Conservation (phyloP, 2,888 invertebrate species). For the Tetheella fluctuosa region DNA sequence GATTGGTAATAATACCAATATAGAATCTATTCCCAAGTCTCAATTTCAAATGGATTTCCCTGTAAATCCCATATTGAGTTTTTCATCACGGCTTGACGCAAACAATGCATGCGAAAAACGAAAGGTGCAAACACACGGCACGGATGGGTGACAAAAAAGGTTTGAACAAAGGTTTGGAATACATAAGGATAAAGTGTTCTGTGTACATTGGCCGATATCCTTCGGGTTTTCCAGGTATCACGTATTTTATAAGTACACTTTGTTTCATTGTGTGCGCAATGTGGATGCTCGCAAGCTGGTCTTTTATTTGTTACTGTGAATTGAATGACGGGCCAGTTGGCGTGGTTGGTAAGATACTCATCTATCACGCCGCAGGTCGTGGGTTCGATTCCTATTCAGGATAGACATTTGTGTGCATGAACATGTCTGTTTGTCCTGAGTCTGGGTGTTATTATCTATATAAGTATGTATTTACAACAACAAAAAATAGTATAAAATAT, state of each 20-base stretch:
- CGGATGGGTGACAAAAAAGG: conserved; percentile 17
- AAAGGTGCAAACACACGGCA: conserved; percentile 34
- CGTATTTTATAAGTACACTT: conserved; percentile 47
- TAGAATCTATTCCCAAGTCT: background rate
- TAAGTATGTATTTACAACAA: too few species aligned
- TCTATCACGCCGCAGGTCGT: too few species aligned
- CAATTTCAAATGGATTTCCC: conserved; percentile 14
- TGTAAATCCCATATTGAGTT: conserved; percentile 22
- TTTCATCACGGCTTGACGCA: conserved; percentile 21
- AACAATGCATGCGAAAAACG: conserved; percentile 26
- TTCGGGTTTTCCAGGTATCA: conserved; percentile 45
- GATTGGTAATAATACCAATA: background rate
- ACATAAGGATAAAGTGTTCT: conserved; percentile 25
- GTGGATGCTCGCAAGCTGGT: conserved; percentile 20
- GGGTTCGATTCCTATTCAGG: too few species aligned
- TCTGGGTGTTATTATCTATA: too few species aligned
- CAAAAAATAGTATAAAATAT: too few species aligned
- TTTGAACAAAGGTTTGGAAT: conserved; percentile 34
- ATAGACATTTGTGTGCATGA: too few species aligned
- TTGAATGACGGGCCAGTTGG: too few species aligned
- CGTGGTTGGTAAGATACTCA: too few species aligned
- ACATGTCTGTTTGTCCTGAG: too few species aligned
- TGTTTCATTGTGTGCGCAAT: conserved; percentile 34
- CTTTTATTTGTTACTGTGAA: too few species aligned
- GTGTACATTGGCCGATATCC: conserved; percentile 47